These are phyloP conservation scores for Bufo bufo DNA, from an alignment of 2,113 vertebrate species.

Conservation along the genomic window DNA sequence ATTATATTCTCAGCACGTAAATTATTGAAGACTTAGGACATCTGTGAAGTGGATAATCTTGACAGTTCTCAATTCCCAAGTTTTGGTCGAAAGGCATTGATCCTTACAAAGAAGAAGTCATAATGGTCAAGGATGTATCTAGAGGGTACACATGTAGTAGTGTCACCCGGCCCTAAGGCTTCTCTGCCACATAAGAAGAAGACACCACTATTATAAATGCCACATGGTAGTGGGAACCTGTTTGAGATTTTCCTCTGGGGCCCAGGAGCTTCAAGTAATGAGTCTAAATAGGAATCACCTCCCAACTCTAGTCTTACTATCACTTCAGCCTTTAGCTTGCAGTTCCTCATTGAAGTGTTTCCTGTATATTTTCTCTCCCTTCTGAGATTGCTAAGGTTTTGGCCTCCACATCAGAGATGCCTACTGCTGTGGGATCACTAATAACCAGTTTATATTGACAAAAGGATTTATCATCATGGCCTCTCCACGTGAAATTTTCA, in stretches of 20 bases:
- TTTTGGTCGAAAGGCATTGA: not conserved
- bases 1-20: constrained; percentile 24
- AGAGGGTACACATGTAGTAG: not conserved
- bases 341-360: not conserved
- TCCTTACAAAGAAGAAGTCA: not conserved
- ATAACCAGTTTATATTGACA: not conserved
- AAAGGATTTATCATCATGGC: constrained; percentile 21
- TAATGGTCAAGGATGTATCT: not conserved
- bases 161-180: no score
- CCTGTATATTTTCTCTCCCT: not conserved
- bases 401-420: not conserved
- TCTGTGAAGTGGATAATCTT: not conserved
- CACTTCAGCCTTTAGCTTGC: not conserved
- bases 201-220: not conserved
- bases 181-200: not conserved
- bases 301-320: not conserved
- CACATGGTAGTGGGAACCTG: not conserved
- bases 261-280: not conserved
- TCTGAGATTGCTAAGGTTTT: not conserved
- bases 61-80: not conserved
- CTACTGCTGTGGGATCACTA: constrained; percentile 7
- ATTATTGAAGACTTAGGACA: not conserved
- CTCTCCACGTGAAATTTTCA: not conserved
- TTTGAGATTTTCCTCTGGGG: not conserved
- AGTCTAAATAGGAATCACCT: not conserved